Base-by-base conservation (phyloP, 2,113 vertebrate species). In the Monopterus albus region DNA sequence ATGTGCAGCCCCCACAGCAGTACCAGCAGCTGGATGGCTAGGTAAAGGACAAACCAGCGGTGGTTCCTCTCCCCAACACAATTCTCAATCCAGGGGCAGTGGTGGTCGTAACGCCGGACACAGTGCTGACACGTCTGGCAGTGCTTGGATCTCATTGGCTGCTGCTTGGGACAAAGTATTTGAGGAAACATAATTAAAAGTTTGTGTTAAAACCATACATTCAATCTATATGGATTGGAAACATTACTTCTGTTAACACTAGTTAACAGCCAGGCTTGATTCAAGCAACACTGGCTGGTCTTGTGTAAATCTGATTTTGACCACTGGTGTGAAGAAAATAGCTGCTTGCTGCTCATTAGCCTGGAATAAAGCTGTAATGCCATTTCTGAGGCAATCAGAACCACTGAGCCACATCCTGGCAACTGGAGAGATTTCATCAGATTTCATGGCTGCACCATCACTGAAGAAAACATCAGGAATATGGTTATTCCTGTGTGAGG, bases 61-160 rank as follows among this genome's bases (percentile, higher is more conserved):
- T 98, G 97, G 86, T 98, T 98, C 73, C 92, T 93, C 75, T 98
- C 96, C 0, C 97, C 97, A 0, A 99, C 93, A 0, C 97, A 99
- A 92, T 98, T 99, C 90, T 96, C 95, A 2, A 98, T 95, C 96
- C 96, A 98, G 51, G 96, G 97, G 57, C 97, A 99, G 90, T 99
- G 97, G 59, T 99, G 97, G 88, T 99, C 97, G 0, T 95, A 99
- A 9, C 97, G 95, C 4, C 95, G 95, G 2, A 99, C 96, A 0
- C 97, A 99, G 85, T 92, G 96, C 28, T 89, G 94, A 85, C 97
- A 99, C 0, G 92, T 91, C 57, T 92, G 94, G 84, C 97, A 99
- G 85, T 99, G 97, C 72, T 89, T 95, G 21, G 97, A 95, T 58
- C 97, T 89, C 93, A 99, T 94, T 17, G 97, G 97, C 81, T 97